Evolutionary conservation across 2,113 vertebrate species (phyloP), one percentile per base, ranked within the genome.

Genomic region (Notarius quadriscutis): DNA sequence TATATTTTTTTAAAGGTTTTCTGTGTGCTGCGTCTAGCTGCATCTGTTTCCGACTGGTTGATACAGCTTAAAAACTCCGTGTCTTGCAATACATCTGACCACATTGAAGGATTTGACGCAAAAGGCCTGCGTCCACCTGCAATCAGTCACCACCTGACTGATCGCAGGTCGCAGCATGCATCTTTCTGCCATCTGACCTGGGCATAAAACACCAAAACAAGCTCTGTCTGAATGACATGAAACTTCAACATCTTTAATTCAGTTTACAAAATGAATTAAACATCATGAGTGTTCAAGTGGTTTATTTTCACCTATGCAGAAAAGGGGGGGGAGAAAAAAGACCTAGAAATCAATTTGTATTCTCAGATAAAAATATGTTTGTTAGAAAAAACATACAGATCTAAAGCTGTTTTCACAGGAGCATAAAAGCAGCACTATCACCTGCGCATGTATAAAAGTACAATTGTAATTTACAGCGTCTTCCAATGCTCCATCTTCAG

Each of bases 401-500:
- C 18, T 25, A 51, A 51, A 51, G 18, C 41, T 25, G 25, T 75
- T 25, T 75, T 50, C 22, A 75, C 48, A 75, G 72, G 72, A 51
- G 18, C 20, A 1, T 51, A 75, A 89, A 91, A 91, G 82, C 30
- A 12, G 75, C 62, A 78, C 88, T 67, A 60, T 67, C 85, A 89
- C 77, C 85, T 1, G 50, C 48, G 25, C 10, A 30, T 87, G 53
- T 41, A 60, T 51, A 86, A 58, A 81, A 84, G 27, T 58, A 84
- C 18, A 58, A 48, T 69, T 60, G 14, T 63, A 25, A 15, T 77
- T 83, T 65, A 88, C 87, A 85, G 51, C 57, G 22, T 57, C 30
- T 8, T 83, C 71, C 7, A 14, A 79, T 57, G 25, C 18, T 72
- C 15, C 30, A 72, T 34, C 30, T 22, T 72, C 69, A 41, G 30